A percentile compares a stretch with the other conserved stretches of the same genome.
Conservation (phyloP, 1,140 invertebrate genomes). For the Drosophila truncata region DNA sequence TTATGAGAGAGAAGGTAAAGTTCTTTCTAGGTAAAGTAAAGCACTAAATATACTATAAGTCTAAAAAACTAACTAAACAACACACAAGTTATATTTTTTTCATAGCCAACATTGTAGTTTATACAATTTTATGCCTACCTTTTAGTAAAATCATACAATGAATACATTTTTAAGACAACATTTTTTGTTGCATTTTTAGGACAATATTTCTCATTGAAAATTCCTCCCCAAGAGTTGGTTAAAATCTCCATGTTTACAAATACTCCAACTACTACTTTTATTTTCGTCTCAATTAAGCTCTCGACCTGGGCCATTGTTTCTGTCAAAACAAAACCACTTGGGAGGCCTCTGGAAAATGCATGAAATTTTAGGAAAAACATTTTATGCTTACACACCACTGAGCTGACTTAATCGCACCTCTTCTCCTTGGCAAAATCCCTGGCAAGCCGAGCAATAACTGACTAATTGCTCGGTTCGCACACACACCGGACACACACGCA, state of each 20-base stretch:
- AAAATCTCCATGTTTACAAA: neutral
- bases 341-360: slow-evolving; percentile 7
- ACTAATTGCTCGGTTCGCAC: slow-evolving; percentile 75
- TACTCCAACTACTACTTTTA: neutral
- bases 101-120: neutral
- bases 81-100: neutral
- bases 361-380: slow-evolving; percentile 40
- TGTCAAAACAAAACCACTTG: slow-evolving; percentile 4
- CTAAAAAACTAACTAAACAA: neutral
- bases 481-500: slow-evolving; percentile 44
- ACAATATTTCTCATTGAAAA: slow-evolving; percentile 6
- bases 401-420: slow-evolving; percentile 30
- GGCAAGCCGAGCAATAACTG: slow-evolving; percentile 68
- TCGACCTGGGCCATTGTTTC: slow-evolving; percentile 25
- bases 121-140: neutral
- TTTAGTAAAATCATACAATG: neutral
- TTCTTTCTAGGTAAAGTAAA: too few relatives aligned
- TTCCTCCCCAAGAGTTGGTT: neutral
- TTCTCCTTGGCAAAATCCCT: neutral
- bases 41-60: too few relatives aligned
- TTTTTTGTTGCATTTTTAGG: neutral
- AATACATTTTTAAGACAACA: neutral
- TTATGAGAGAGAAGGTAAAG: too few relatives aligned
- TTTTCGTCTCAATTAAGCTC: slow-evolving; percentile 22
- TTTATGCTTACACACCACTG: slow-evolving; percentile 38